These are phyloP conservation scores for Calameuta filiformis DNA, from an alignment of 2,888 invertebrate species.

Conservation along the genomic window DNA sequence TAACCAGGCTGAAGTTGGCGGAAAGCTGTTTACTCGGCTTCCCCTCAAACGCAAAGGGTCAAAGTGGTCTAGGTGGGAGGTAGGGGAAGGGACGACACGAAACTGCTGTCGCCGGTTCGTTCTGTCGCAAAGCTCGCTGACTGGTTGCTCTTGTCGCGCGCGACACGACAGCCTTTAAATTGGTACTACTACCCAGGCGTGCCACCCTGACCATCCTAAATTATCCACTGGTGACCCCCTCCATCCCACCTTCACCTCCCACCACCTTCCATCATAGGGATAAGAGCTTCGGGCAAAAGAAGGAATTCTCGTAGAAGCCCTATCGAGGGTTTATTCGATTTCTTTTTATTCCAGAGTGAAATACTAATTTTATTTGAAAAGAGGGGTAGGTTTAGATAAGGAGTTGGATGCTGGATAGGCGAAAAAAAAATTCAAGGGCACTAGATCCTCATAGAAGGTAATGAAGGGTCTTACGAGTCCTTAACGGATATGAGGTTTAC, in stretches of 20 bases:
- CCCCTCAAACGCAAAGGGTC: background rate
- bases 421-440: background rate
- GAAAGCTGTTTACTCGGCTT: background rate
- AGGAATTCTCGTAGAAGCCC: background rate
- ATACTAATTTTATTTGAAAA: background rate
- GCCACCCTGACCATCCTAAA: background rate
- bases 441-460: background rate
- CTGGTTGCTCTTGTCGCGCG: background rate
- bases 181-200: background rate
- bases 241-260: no score
- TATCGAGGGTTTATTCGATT: background rate
- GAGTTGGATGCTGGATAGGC: background rate
- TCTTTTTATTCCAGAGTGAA: background rate
- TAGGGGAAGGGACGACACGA: background rate
- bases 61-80: background rate
- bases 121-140: background rate
- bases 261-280: background rate
- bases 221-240: background rate
- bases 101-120: background rate
- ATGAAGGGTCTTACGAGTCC: background rate
- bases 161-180: background rate
- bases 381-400: background rate
- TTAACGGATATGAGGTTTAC: background rate
- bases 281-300: background rate
- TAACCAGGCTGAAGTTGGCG: background rate